phyloP scores from a whole-genome alignment of 2,113 vertebrate species.

The Macrotus californicus region DNA sequence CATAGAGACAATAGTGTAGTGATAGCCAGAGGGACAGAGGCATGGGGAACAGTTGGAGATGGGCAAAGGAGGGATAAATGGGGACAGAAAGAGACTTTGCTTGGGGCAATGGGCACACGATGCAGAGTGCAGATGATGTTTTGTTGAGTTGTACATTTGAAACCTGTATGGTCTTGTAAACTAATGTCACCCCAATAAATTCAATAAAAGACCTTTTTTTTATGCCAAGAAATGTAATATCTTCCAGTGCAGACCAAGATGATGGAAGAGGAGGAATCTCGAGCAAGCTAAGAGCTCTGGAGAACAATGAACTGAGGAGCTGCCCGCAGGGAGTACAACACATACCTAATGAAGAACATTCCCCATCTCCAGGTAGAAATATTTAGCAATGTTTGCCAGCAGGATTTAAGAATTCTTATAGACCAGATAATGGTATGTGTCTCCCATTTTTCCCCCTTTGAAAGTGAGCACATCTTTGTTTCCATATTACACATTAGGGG shows the following conservation, averaged over 20 bases:
- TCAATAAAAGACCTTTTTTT: neutral
- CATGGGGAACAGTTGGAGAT: neutral
- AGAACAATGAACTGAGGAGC: neutral
- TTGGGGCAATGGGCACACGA: neutral
- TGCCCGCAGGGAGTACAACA: neutral
- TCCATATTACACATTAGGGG: neutral
- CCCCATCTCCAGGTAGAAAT: neutral
- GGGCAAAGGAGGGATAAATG: neutral
- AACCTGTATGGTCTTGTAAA: neutral
- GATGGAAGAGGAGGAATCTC: neutral
- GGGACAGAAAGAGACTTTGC: neutral
- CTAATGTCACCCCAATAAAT: neutral
- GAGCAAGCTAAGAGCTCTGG: neutral
- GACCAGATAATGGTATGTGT: neutral
- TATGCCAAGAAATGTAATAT: neutral
- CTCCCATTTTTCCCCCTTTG: neutral
- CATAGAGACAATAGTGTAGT: neutral
- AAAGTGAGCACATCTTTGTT: neutral
- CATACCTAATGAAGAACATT: neutral
- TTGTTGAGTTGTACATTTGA: neutral
- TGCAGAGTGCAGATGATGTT: neutral
- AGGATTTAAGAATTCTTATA: neutral
- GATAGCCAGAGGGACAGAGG: neutral
- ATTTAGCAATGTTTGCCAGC: neutral
- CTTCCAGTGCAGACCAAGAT: neutral